Conservation (phyloP, 2,888 invertebrate genomes). For the Mimas tiliae region DNA sequence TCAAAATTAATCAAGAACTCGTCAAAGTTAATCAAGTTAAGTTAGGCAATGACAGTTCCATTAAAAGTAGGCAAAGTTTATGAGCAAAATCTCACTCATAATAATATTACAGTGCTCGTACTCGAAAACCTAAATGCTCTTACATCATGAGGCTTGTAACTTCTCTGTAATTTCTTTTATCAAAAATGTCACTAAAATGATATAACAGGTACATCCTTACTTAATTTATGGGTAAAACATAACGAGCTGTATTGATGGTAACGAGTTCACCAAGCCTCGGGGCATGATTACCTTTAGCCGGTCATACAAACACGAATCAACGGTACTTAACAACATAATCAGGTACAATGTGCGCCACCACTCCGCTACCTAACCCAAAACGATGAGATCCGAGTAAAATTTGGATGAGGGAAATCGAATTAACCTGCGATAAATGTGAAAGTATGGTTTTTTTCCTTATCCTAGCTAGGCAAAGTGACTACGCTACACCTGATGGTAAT, state of each 20-base stretch:
- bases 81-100: too few relatives aligned
- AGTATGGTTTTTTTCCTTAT: too few relatives aligned
- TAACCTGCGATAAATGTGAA: too few relatives aligned
- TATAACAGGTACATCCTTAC: not conserved
- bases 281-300: not conserved
- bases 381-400: not conserved
- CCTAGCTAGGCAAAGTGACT: too few relatives aligned
- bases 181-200: not conserved
- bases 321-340: slow-evolving; percentile 20
- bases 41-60: not conserved
- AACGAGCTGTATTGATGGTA: not conserved
- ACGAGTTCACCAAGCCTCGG: not conserved
- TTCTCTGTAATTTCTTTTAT: not conserved
- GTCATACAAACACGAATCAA: not conserved
- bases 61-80: not conserved
- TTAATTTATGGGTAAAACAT: not conserved
- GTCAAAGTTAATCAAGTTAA: not conserved
- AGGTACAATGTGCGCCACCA: not conserved
- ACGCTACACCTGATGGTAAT: too few relatives aligned
- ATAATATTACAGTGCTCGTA: too few relatives aligned
- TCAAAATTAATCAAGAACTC: not conserved
- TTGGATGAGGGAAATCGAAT: not conserved
- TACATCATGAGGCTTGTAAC: not conserved
- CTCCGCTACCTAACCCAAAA: not conserved
- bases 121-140: too few relatives aligned